Evolutionary conservation across 2,113 vertebrate species (phyloP).

Genomic region (Cyprinodon variegatus): DNA sequence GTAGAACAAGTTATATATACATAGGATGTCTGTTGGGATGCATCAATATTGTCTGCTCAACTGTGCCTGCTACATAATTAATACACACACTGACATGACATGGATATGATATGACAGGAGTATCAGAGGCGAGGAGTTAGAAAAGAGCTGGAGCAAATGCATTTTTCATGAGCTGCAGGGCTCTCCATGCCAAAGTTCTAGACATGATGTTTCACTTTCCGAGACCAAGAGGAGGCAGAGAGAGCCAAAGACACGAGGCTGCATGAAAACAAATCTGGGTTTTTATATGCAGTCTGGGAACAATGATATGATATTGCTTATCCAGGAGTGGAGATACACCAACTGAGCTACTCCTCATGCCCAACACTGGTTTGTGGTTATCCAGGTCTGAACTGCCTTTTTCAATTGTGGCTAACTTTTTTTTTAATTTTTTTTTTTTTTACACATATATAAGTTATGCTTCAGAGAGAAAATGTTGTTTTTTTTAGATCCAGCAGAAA

Average conservation of each 20-base stretch:
- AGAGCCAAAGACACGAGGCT: constrained; percentile 38
- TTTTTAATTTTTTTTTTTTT: neutral
- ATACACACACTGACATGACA: constrained; percentile 72
- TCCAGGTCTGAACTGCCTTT: neutral
- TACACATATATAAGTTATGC: too few relatives aligned
- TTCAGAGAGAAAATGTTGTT: neutral
- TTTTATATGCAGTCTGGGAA: constrained; percentile 19
- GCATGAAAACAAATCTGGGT: constrained; percentile 55
- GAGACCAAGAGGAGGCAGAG: constrained; percentile 42
- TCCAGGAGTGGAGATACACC: constrained; percentile 15
- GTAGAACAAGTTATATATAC: constrained; percentile 45
- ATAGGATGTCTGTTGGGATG: constrained; percentile 41
- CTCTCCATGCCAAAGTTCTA: constrained; percentile 66
- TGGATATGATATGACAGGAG: constrained; percentile 78
- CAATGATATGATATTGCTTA: constrained; percentile 16
- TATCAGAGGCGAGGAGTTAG: constrained; percentile 69
- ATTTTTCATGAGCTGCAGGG: constrained; percentile 77
- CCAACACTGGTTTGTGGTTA: neutral
- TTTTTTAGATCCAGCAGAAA: neutral
- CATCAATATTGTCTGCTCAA: constrained; percentile 62
- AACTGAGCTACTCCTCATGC: neutral
- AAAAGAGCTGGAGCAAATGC: constrained; percentile 63
- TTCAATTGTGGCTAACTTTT: neutral
- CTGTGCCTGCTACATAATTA: constrained; percentile 73
- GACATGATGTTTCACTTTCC: constrained; percentile 63